phyloP scores from a whole-genome alignment of 2,888 invertebrate species.

The Matsumyia berberina region DNA sequence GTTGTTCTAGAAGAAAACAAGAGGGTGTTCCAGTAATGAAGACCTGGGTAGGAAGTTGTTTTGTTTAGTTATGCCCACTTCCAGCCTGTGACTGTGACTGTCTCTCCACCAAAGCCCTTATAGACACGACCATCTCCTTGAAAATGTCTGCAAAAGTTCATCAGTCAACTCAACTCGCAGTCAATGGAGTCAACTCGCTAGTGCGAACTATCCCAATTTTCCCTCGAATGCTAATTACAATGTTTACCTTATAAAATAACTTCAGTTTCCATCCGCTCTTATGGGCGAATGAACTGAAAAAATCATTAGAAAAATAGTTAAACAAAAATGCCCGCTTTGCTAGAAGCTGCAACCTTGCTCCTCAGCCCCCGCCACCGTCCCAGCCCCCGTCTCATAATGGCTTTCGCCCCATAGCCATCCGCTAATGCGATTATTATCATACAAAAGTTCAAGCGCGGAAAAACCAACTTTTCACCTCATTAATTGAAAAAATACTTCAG shows the following conservation, averaged over 20 bases:
- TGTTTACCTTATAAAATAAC: constrained; percentile 4
- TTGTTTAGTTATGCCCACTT: too few species aligned
- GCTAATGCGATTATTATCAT: constrained; percentile 43
- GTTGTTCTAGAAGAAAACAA: too few species aligned
- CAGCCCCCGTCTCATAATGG: constrained; percentile 6
- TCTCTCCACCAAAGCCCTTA: too few species aligned
- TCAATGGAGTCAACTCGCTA: background rate
- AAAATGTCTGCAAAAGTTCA: too few species aligned
- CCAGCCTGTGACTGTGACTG: too few species aligned
- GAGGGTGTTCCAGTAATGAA: too few species aligned
- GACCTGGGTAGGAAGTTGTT: too few species aligned
- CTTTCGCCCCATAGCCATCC: constrained; percentile 7
- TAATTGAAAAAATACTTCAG: constrained; percentile 54
- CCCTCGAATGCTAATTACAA: background rate
- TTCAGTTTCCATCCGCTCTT: background rate
- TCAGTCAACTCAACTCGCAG: too few species aligned
- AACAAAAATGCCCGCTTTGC: constrained; percentile 3
- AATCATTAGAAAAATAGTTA: constrained; percentile 8
- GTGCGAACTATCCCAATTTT: background rate
- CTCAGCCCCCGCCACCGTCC: background rate
- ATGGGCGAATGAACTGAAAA: constrained; percentile 6
- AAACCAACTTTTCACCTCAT: constrained; percentile 58
- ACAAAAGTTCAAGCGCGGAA: constrained; percentile 52
- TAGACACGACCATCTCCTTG: too few species aligned
- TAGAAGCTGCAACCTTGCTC: constrained; percentile 7